A percentile compares a stretch with the other conserved stretches of the same genome.
These are phyloP conservation scores for Maniola hyperantus DNA, from an alignment of 2,888 invertebrate genomes.

Conservation along the genomic window DNA sequence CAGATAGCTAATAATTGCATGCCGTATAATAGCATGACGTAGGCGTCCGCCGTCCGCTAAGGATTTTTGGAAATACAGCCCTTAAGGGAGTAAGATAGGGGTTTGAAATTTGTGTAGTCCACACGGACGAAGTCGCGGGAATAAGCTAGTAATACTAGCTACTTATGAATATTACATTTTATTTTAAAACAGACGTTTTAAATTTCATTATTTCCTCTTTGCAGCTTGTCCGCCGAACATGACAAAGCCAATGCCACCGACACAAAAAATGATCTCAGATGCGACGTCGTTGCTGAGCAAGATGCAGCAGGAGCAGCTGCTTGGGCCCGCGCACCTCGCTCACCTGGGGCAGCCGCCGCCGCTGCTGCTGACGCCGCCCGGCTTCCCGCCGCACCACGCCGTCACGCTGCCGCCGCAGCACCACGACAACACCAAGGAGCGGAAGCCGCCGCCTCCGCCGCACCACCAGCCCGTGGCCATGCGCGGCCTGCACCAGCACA, in stretches of 20 bases:
- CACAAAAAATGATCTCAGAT: conserved; percentile 90
- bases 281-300: conserved; percentile 85
- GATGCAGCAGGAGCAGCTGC: conserved; percentile 86
- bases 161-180: no score
- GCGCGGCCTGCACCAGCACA: conserved; percentile 90
- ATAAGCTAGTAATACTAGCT: no score
- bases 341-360: conserved; percentile 82
- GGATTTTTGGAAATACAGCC: no score
- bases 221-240: conserved; percentile 85
- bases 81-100: no score
- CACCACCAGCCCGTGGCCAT: conserved; percentile 86
- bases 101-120: no score
- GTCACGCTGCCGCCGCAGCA: conserved; percentile 86
- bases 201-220: conserved; percentile 46
- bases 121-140: no score
- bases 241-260: conserved; percentile 90
- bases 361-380: conserved; percentile 89
- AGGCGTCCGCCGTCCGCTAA: no score
- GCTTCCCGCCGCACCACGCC: conserved; percentile 89
- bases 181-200: no score
- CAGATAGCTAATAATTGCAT: no score
- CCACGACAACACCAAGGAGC: conserved; percentile 78
- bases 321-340: conserved; percentile 80
- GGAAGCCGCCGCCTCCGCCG: conserved; percentile 79
- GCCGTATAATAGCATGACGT: no score